Evolutionary conservation across 2,888 invertebrate species (phyloP), one percentile per base, ranked within the genome.

Genomic region (Athrips mouffetella): DNA sequence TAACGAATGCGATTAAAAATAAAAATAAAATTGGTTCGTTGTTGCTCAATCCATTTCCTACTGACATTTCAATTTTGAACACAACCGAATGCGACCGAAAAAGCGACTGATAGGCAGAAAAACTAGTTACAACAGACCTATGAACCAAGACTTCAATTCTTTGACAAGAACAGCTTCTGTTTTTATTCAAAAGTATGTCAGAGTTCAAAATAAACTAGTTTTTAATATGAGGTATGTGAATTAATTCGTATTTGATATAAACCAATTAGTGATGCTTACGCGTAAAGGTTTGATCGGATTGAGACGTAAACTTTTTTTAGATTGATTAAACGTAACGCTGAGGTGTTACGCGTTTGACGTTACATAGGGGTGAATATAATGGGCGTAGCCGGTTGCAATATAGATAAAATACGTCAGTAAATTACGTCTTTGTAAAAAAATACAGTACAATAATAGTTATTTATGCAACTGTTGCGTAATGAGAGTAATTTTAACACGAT

Each of bases 221-320:
- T 51, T 50, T 53, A 55, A 46, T 52, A 50, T 64, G 67, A 68
- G 75, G 67, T 73, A 67, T 56, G 63, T 66, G 70, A 65, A 72
- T 70, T 84, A 76, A 86, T 81, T 80, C 68, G 62, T 76, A 73
- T 85, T 83, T 83, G 76, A 86, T 84, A 81, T 78, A 76, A 74
- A 81, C 86, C 85, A 86, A 87, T 86, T 87, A 87, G 85, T 68
- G 70, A 83, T 80, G 87, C 82, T 87, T 86, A 86, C 85, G 68
- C 67, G 80, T 76, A 71, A 78, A 78, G 76, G 68, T 75, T 66
- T 63, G 65, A 65, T 59, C 67, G 62, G 63, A 68, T 74, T 72
- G 66, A 69, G 66, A 57, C 60, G 67, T 66, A 59, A 63, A 60
- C 59, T 75, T 75, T 72, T 69, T 67, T 51, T 46, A 10, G 37